Percentiles rank a stretch among this genome's conserved stretches.
These are phyloP conservation scores for Macrocentrus cingulum DNA, from an alignment of 1,140 invertebrate genomes.

Conservation along the genomic window DNA sequence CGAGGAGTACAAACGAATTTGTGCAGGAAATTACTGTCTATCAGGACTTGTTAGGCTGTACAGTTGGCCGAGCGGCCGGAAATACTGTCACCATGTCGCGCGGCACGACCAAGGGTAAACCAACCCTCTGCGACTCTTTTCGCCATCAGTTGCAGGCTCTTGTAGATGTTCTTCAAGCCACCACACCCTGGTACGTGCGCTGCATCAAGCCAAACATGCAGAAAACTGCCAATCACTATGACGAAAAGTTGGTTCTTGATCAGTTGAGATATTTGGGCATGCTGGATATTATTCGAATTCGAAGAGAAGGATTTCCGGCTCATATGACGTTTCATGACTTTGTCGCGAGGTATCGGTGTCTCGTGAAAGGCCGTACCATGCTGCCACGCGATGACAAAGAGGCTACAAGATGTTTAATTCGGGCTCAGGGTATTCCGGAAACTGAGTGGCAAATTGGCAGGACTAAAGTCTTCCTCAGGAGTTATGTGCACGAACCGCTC, in stretches of 20 bases:
- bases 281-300: conserved; percentile 92
- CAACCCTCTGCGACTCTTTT: conserved; percentile 92
- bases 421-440: conserved; percentile 63
- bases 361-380: conserved; percentile 53
- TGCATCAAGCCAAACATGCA: conserved; percentile 94
- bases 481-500: conserved; percentile 81
- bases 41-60: conserved; percentile 63
- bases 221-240: conserved; percentile 83
- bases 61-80: conserved; percentile 45
- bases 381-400: conserved; percentile 56
- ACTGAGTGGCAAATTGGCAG: conserved; percentile 91
- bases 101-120: conserved; percentile 87
- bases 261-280: conserved; percentile 93
- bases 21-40: conserved; percentile 85
- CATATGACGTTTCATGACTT: conserved; percentile 82
- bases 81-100: conserved; percentile 72
- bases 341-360: conserved; percentile 75
- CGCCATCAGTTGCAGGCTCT: conserved; percentile 87
- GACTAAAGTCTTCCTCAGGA: conserved; percentile 86
- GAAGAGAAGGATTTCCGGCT: conserved; percentile 90
- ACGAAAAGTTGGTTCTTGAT: conserved; percentile 81
- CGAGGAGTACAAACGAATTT: conserved; percentile 81
- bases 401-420: conserved; percentile 63
- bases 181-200: conserved; percentile 93
- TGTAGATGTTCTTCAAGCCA: conserved; percentile 87